Conservation (phyloP, 2,888 invertebrate species). For the Cotesia congregata region DNA sequence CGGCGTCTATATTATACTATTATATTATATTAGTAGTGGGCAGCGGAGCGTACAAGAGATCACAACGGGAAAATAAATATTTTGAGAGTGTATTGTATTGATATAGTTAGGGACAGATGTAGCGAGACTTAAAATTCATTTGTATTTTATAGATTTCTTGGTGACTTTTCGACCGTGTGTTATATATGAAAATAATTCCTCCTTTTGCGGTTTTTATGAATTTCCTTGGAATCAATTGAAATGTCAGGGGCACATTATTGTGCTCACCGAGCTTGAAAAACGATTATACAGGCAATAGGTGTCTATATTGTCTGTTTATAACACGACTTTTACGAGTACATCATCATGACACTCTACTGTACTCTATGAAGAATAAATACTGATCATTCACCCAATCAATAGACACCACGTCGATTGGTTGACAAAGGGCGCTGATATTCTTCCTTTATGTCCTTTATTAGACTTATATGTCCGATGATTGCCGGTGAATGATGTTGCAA, state of each 20-base stretch:
- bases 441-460: background rate
- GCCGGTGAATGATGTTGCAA: slow-evolving; percentile 22
- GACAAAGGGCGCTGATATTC: background rate
- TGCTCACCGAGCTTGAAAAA: slow-evolving; percentile 48
- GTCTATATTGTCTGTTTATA: slow-evolving; percentile 46
- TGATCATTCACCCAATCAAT: slow-evolving; percentile 41
- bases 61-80: slow-evolving; percentile 64
- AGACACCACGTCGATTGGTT: slow-evolving; percentile 23
- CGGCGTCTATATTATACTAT: slow-evolving; percentile 42
- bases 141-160: background rate
- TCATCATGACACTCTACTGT: slow-evolving; percentile 54
- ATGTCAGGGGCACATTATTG: slow-evolving; percentile 53
- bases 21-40: slow-evolving; percentile 54
- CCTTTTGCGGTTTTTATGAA: slow-evolving; percentile 31
- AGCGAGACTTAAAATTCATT: background rate
- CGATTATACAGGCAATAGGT: background rate
- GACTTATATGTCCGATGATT: slow-evolving; percentile 4
- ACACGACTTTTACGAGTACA: slow-evolving; percentile 62
- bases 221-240: slow-evolving; percentile 31
- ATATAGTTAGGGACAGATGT: slow-evolving; percentile 37
- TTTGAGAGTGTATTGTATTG: slow-evolving; percentile 63
- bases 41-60: slow-evolving; percentile 50
- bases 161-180: slow-evolving; percentile 24
- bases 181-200: slow-evolving; percentile 38
- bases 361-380: slow-evolving; percentile 25